Evolutionary conservation across 1,140 invertebrate genomes (phyloP), one percentile per base, ranked within the genome.

Genomic region (Apolygus lucorum): DNA sequence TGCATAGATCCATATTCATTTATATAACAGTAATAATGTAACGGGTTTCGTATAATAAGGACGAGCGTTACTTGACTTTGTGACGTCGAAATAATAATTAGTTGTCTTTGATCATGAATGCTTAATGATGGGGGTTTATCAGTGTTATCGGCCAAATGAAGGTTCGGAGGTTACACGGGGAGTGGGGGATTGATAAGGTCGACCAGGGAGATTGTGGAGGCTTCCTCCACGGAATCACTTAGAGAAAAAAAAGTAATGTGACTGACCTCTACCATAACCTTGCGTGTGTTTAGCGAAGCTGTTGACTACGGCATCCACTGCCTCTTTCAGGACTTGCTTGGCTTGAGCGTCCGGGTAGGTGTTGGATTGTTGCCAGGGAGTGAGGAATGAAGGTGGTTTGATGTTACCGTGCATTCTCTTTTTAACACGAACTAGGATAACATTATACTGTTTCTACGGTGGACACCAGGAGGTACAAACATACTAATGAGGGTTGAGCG

Each of bases 271-370:
- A 65, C 88, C 88, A 77, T 88, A 89, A 68, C 88, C 87, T 79
- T 89, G 87, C 42, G 86, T 88, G 74, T 90, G 88, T 75, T 89
- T 90, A 11, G 88, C 87, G 79, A 89, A 90, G 77, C 88, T 90
- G 77, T 88, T 89, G 70, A 90, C 88, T 28, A 90, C 88, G 24
- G 87, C 87, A 77, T 90, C 88, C 2, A 90, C 88, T 2, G 88
- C 88, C 77, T 90, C 88, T 75, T 87, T 87, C 29, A 90, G 81
- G 34, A 89, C 86, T 74, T 87, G 86, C 75, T 89, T 89, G 67
- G 86, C 85, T 67, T 83, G 79, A n/a, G 84, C 84, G 77, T 87
- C 85, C 24, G 83, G 82, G 29, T 82, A 73, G 64, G 80, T 80
- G 49, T 29, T 72, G 64, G 73, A 34, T 65, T 71, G 70, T 14